Percentiles rank a stretch among this genome's conserved stretches.
These are phyloP conservation scores for Antheraea yamamai DNA, from an alignment of 2,888 invertebrate genomes.

Conservation along the genomic window DNA sequence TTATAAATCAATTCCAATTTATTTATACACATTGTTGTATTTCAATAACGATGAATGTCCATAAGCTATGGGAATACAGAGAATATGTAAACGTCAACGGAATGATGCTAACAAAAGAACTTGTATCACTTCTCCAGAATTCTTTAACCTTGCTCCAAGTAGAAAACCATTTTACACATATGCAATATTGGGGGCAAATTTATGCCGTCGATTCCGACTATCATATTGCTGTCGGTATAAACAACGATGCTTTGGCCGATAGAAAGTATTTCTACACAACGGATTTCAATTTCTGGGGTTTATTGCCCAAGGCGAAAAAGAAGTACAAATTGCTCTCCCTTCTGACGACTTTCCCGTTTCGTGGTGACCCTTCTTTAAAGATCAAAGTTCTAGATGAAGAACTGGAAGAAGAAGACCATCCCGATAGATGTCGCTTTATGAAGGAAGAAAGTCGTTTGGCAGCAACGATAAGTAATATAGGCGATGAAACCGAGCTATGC, in stretches of 20 bases:
- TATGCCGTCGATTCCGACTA: conserved; percentile 90
- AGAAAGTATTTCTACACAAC: conserved; percentile 90
- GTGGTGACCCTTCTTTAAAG: conserved; percentile 78
- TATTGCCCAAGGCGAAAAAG: conserved; percentile 70
- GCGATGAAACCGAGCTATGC: conserved; percentile 88
- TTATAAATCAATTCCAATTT: not conserved
- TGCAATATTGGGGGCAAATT: conserved; percentile 94
- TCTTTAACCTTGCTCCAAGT: conserved; percentile 90
- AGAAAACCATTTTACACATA: conserved; percentile 91
- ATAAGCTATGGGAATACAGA: conserved; percentile 74
- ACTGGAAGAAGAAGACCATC: conserved; percentile 61
- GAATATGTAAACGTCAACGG: conserved; percentile 83
- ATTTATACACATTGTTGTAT: not conserved
- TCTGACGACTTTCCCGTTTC: conserved; percentile 72
- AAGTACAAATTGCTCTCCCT: conserved; percentile 68
- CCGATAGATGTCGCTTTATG: conserved; percentile 76
- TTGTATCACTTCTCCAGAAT: conserved; percentile 87
- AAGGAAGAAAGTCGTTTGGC: conserved; percentile 91
- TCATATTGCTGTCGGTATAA: conserved; percentile 91
- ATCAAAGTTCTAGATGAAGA: conserved; percentile 75
- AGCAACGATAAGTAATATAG: conserved; percentile 86
- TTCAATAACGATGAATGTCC: conserved; percentile 57
- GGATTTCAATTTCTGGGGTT: conserved; percentile 86
- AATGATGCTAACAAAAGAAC: conserved; percentile 87
- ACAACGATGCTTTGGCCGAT: conserved; percentile 87